Percentiles rank a stretch among this genome's conserved stretches.
Conservation (phyloP, 2,888 invertebrate species). For the Auanema freiburgensis region DNA sequence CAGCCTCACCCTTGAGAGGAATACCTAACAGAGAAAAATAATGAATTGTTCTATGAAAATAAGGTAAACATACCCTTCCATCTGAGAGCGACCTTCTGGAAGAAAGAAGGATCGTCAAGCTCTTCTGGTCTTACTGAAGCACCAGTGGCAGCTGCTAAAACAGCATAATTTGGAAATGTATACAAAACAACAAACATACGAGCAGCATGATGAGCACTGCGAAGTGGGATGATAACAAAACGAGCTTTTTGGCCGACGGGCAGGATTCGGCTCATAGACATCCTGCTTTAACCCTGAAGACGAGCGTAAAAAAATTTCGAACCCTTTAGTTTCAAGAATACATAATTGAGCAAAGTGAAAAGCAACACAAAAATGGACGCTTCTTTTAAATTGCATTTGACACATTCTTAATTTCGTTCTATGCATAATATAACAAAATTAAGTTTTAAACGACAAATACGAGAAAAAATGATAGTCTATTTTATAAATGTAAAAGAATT, state of each 20-base stretch:
- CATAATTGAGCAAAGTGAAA: no score
- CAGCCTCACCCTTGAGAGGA: conserved; percentile 51
- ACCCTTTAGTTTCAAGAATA: no score
- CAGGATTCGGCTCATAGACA: conserved; percentile 51
- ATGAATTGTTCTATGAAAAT: background rate
- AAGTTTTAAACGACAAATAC: no score
- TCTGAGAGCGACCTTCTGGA: conserved; percentile 58
- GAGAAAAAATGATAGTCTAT: no score
- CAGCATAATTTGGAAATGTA: background rate
- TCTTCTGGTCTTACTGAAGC: conserved; percentile 27
- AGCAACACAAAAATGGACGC: no score
- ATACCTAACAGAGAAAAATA: conserved; percentile 32
- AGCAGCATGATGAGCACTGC: conserved; percentile 41
- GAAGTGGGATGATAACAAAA: conserved; percentile 40
- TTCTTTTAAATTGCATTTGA: no score
- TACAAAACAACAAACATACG: conserved; percentile 24
- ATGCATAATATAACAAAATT: no score
- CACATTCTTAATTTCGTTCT: no score
- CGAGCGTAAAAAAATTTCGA: no score
- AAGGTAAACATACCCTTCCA: conserved; percentile 45
- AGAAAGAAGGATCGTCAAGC: conserved; percentile 53
- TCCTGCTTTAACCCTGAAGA: conserved; percentile 19
- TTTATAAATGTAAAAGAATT: no score
- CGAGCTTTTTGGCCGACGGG: conserved; percentile 46
- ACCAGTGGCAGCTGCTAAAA: conserved; percentile 29